These are phyloP conservation scores for Gonatopus flavifemur DNA, from an alignment of 1,140 invertebrate genomes.

Conservation along the genomic window DNA sequence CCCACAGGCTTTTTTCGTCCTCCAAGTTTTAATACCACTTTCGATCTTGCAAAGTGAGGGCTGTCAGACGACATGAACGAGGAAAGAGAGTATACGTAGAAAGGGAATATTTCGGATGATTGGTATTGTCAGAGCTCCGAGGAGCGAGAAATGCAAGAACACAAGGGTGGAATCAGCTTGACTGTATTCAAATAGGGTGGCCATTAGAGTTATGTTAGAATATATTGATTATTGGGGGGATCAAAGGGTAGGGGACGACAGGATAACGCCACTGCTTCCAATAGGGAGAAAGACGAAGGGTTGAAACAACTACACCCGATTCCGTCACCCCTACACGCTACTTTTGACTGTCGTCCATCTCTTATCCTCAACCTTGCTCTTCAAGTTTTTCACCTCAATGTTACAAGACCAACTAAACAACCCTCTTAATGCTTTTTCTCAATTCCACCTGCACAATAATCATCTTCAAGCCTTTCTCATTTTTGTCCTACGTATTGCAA, in stretches of 20 bases:
- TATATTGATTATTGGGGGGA: slow-evolving; percentile 60
- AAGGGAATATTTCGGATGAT: slow-evolving; percentile 53
- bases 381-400: too few species aligned
- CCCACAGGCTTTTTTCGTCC: slow-evolving; percentile 35
- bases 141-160: slow-evolving; percentile 37
- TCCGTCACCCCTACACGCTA: slow-evolving; percentile 7
- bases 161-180: slow-evolving; percentile 43
- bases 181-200: slow-evolving; percentile 56
- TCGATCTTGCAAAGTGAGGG: slow-evolving; percentile 45
- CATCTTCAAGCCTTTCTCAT: too few species aligned
- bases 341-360: slow-evolving; percentile 6
- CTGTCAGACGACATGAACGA: slow-evolving; percentile 30
- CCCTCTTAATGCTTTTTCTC: too few species aligned
- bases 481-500: too few species aligned
- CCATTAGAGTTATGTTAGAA: slow-evolving; percentile 60
- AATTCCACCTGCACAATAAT: too few species aligned
- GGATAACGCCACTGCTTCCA: too few species aligned
- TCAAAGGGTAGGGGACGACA: slow-evolving; percentile 48
- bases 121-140: slow-evolving; percentile 51
- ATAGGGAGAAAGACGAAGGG: slow-evolving; percentile 45
- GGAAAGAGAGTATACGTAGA: slow-evolving; percentile 18
- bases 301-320: slow-evolving; percentile 34
- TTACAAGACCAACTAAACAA: too few species aligned
- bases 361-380: not conserved
- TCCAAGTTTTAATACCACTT: slow-evolving; percentile 54